Evolutionary conservation across 2,797 vertebrate genomes (phyloP), one percentile per base, ranked within the genome.

Genomic region (Columba guinea): DNA sequence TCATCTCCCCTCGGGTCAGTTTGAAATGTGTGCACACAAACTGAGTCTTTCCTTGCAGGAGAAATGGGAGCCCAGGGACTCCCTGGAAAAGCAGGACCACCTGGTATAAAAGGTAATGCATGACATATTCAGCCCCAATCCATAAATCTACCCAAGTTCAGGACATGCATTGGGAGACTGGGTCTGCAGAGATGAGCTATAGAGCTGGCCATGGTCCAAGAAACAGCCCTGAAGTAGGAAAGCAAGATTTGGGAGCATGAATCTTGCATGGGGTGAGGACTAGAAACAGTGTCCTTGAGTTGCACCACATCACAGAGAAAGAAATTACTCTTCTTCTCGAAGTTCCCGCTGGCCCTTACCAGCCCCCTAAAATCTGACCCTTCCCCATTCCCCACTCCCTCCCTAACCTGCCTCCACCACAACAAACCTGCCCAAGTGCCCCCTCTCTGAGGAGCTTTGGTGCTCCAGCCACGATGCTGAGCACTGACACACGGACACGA

Each of bases 41-140:
- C 13, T 13, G 4, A 46, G 12, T 84, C 34, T 92, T 74, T 88
- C 52, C 60, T 88, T 86, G 48, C 81, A 95, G 94, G 93, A 67
- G 88, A 90, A 73, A 56, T 19, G 28, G 88, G 90, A 85, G 15
- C 52, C 17, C 86, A 59, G 59, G 95, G 92, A 88, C 67, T 39
- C 18, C 83, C 92, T 0, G 84, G 94, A 39, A 96, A 94, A 85
- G 88, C 80, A 71, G 93, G 90, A 85, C 84, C 92, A 56, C 64
- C 79, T 26, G 90, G 94, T 46, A n/a, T 46, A 48, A 94, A 94
- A 92, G 92, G 83, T 94, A 96, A 95, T 5, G 32, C 3, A 0
- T 39, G 77, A 76, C 30, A 53, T 26, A 56, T 1, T 77, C n/a
- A 37, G 17, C n/a, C 84, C 28, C 69, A 62, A 86, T 56, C 41